phyloP scores from a whole-genome alignment of 92 coral and sea anemone species.

The Desmophyllum pertusum region DNA sequence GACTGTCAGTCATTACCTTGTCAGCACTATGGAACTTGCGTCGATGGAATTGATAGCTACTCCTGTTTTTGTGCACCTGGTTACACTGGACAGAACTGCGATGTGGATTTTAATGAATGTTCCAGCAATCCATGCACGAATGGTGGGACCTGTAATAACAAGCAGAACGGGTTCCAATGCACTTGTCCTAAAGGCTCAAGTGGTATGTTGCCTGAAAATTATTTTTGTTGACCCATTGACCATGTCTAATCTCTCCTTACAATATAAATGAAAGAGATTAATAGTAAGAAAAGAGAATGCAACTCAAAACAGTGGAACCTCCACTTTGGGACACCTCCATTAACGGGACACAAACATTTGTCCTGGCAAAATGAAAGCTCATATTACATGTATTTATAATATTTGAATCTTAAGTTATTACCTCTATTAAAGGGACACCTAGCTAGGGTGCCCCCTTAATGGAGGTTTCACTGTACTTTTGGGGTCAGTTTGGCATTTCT shows the following conservation, averaged over 20 bases:
- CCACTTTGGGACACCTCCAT: too few species aligned
- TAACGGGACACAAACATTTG: too few species aligned
- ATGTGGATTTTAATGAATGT: slow-evolving; percentile 67
- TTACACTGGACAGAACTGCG: slow-evolving; percentile 73
- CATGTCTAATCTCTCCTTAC: background rate
- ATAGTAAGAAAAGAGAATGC: background rate
- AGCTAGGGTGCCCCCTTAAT: too few species aligned
- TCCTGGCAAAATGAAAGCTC: too few species aligned
- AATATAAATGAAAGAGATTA: too few species aligned
- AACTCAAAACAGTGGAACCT: too few species aligned
- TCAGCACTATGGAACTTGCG: slow-evolving; percentile 68
- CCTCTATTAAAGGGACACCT: too few species aligned
- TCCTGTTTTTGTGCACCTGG: slow-evolving; percentile 72
- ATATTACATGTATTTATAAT: too few species aligned
- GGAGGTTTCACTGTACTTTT: too few species aligned
- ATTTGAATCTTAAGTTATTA: too few species aligned
- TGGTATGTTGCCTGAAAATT: slow-evolving; percentile 52
- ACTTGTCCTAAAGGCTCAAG: slow-evolving; percentile 68
- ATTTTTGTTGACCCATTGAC: background rate
- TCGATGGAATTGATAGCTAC: slow-evolving; percentile 74
- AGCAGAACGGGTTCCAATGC: slow-evolving; percentile 70
- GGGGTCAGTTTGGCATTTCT: too few species aligned
- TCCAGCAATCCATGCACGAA: slow-evolving; percentile 69
- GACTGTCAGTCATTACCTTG: slow-evolving; percentile 72
- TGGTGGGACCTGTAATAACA: slow-evolving; percentile 76